phyloP scores from a whole-genome alignment of 2,113 vertebrate genomes.

The Oreotrochilus melanogaster region DNA sequence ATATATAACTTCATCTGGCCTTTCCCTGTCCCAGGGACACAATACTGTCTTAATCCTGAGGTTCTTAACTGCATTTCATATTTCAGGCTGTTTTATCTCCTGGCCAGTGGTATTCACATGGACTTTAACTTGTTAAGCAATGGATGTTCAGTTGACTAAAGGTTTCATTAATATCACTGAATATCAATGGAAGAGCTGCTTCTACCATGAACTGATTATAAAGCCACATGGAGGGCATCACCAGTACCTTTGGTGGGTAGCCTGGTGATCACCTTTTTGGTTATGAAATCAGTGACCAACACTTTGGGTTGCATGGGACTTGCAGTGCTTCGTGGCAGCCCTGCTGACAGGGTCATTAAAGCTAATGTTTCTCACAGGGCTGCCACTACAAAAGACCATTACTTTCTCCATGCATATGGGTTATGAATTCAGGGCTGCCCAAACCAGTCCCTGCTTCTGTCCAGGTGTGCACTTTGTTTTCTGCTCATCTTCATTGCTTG shows the following conservation, averaged over 20 bases:
- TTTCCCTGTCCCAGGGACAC: neutral
- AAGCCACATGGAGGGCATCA: neutral
- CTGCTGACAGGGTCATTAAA: rapidly evolving
- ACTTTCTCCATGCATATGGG: rapidly evolving
- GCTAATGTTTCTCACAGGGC: neutral
- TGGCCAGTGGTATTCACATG: neutral
- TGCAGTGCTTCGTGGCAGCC: rapidly evolving
- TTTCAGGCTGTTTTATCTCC: neutral
- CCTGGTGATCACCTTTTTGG: rapidly evolving
- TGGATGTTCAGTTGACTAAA: neutral
- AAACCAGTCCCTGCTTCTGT: neutral
- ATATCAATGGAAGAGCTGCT: neutral
- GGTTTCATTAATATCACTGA: neutral
- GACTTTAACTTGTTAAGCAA: neutral
- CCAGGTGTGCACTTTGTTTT: rapidly evolving
- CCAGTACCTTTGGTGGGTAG: rapidly evolving
- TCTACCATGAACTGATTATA: neutral
- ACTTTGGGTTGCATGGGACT: neutral
- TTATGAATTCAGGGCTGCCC: neutral
- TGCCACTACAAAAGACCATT: neutral
- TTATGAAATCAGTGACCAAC: neutral
- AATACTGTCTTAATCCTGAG: neutral
- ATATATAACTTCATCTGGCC: neutral
- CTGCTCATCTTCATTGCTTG: neutral
- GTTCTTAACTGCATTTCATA: neutral